Evolutionary conservation across 1,140 invertebrate species (phyloP).

Genomic region (Ceratitis capitata): DNA sequence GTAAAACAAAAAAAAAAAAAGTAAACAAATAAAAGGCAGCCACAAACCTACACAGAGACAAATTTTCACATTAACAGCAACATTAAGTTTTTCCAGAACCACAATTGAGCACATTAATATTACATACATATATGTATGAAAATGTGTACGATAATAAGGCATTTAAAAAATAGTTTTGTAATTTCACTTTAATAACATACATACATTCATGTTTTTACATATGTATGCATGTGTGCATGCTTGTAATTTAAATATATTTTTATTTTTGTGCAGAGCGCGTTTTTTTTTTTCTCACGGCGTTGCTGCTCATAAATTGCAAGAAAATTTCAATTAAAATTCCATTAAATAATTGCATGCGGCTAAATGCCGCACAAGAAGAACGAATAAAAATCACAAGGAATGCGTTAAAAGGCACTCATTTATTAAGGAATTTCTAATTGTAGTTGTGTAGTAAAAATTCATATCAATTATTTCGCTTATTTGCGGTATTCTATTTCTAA

Average conservation of each 20-base stretch:
- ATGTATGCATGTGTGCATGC: neutral
- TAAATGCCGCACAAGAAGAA: neutral
- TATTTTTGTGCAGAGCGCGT: neutral
- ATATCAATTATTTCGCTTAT: neutral
- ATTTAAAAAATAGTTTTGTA: neutral
- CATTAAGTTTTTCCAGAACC: neutral
- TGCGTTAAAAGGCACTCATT: neutral
- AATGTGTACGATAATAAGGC: neutral
- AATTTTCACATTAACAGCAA: neutral
- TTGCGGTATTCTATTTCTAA: neutral
- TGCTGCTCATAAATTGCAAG: neutral
- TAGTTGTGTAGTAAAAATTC: neutral
- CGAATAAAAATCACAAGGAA: neutral
- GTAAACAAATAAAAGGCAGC: neutral
- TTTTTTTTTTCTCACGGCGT: too few species aligned
- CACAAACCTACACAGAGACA: neutral
- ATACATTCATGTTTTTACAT: neutral
- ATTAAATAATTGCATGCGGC: neutral
- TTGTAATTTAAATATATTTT: neutral
- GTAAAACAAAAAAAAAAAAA: neutral
- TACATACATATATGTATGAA: too few species aligned
- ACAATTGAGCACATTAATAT: neutral
- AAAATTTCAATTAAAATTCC: slow-evolving; percentile 28
- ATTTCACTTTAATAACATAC: neutral
- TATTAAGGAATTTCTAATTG: neutral